These are phyloP conservation scores for Stomorhina lunata DNA, from an alignment of 2,888 invertebrate genomes.

Conservation along the genomic window DNA sequence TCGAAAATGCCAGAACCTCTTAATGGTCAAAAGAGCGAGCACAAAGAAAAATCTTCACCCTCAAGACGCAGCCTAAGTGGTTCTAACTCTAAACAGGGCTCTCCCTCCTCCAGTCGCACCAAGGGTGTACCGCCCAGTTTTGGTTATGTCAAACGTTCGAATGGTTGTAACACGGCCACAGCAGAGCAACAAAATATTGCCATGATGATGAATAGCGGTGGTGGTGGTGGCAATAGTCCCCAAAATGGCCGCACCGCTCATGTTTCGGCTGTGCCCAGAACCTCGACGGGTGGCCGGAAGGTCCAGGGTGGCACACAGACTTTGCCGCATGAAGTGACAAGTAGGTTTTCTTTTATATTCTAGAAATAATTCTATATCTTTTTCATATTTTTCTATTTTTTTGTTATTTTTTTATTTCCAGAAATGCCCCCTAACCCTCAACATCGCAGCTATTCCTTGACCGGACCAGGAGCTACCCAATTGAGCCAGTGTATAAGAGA, in stretches of 20 bases:
- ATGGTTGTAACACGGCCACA: slow-evolving; percentile 82
- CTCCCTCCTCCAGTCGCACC: slow-evolving; percentile 80
- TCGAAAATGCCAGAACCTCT: slow-evolving; percentile 79
- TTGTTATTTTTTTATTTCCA: slow-evolving; percentile 70
- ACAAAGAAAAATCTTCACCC: slow-evolving; percentile 79
- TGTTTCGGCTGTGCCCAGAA: slow-evolving; percentile 90
- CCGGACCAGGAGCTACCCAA: slow-evolving; percentile 91
- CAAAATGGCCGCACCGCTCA: slow-evolving; percentile 85
- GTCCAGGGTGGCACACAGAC: slow-evolving; percentile 95
- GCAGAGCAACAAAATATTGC: slow-evolving; percentile 78
- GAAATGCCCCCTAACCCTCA: slow-evolving; percentile 85
- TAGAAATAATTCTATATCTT: background rate
- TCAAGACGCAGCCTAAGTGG: slow-evolving; percentile 76
- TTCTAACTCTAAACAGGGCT: slow-evolving; percentile 74
- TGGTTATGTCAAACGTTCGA: slow-evolving; percentile 90
- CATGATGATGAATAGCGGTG: slow-evolving; percentile 73
- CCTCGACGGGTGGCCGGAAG: slow-evolving; percentile 87
- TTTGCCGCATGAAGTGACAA: slow-evolving; percentile 86
- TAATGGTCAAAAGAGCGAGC: slow-evolving; percentile 76
- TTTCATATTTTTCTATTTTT: background rate
- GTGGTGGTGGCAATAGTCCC: slow-evolving; percentile 68
- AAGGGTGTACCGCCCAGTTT: slow-evolving; percentile 92
- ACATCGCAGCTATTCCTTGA: slow-evolving; percentile 91
- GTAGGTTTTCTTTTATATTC: slow-evolving; percentile 79
- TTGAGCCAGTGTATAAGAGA: slow-evolving; percentile 92